Evolutionary conservation across 2,888 invertebrate genomes (phyloP), one percentile per base, ranked within the genome.

Genomic region (Eueremaeus valkanovi): DNA sequence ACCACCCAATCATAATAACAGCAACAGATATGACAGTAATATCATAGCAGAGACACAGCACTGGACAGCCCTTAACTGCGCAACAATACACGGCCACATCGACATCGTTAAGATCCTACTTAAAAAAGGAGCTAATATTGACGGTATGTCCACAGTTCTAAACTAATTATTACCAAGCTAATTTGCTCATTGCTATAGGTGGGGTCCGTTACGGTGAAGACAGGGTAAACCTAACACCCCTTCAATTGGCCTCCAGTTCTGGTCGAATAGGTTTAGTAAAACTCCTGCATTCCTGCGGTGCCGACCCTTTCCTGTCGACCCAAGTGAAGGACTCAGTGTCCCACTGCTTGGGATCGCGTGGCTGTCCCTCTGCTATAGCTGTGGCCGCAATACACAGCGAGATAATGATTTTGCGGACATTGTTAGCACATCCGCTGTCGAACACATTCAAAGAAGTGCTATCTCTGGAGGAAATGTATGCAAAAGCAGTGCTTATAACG

Each of bases 381-480:
- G 92, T 95, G 16, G 93, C 94, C 31, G 92, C 94, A 45, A 90
- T 92, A 0, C 93, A 94, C 83, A 95, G 94, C 0, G 92, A 93
- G 73, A 87, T 93, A 73, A 86, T 88, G 0, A 89, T 91, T 78
- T 85, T 95, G 63, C 90, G 92, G 76, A 91, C 92, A 80, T 83
- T 92, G 33, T 83, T 92, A n/a, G 88, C 90, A 0, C 90, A 90
- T 82, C 90, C 90, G 0, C 85, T 89, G 73, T 87, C 75, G 9
- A 76, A 74, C 49, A 89, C 84, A 79, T 88, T 83, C 81, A 87
- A 88, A 81, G 92, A 92, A 78, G 91, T 93, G 36, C 85, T 94
- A 36, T 92, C 92, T 0, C 85, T 94, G 74, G 93, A 93, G 83
- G 94, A 94, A 84, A 94, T 93, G 84, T 86, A 94, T 58, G 93